Percentiles rank a stretch among this genome's conserved stretches.
These are phyloP conservation scores for Etheostoma nigrum DNA, from an alignment of 2,797 vertebrate genomes.

Conservation along the genomic window DNA sequence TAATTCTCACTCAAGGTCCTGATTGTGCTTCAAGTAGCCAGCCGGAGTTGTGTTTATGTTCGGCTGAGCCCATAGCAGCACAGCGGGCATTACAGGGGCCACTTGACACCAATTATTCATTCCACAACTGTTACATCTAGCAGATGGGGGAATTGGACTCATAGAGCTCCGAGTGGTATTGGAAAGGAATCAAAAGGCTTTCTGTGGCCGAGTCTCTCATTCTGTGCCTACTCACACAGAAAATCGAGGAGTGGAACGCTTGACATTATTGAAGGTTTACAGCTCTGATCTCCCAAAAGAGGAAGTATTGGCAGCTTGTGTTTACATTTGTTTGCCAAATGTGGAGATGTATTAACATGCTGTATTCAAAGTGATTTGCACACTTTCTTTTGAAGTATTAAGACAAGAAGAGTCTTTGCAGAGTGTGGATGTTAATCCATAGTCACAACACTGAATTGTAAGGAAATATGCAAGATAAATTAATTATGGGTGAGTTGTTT, in stretches of 20 bases:
- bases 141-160: constrained; percentile 61
- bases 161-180: constrained; percentile 48
- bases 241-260: constrained; percentile 39
- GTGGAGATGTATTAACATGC: constrained; percentile 16
- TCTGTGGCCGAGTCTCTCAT: constrained; percentile 48
- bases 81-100: constrained; percentile 44
- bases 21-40: constrained; percentile 28
- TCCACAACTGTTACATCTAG: constrained; percentile 64
- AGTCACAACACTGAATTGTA: constrained; percentile 14
- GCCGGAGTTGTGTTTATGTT: constrained; percentile 36
- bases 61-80: constrained; percentile 38
- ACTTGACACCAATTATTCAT: constrained; percentile 71
- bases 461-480: not conserved
- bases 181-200: constrained; percentile 68
- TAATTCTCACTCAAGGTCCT: constrained; percentile 16
- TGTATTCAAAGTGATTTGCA: constrained; percentile 31
- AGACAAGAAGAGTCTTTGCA: constrained; percentile 8
- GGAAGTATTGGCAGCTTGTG: constrained; percentile 33
- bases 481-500: not conserved
- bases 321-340: constrained; percentile 35
- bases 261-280: constrained; percentile 60
- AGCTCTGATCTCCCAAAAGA: constrained; percentile 34
- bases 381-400: constrained; percentile 11
- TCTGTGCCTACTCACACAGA: constrained; percentile 39
- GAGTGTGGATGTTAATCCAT: constrained; percentile 7